These are phyloP conservation scores for Stichopus horrens DNA, from an alignment of 53 echinoderm and acorn worm genomes.

Conservation along the genomic window DNA sequence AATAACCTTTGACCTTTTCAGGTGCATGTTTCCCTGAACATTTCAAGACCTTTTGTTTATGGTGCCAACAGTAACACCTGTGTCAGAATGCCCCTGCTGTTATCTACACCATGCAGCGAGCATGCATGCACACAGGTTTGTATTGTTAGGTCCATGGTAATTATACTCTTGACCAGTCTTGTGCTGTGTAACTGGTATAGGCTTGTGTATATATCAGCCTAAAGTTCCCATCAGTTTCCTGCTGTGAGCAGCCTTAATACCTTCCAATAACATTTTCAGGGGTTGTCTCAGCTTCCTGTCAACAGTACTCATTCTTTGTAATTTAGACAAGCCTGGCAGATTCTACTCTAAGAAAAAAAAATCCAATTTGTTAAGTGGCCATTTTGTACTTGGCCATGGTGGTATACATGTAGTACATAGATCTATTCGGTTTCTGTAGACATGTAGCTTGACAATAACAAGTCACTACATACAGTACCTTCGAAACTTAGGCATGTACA, in stretches of 20 bases:
- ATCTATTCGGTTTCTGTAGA: too few relatives aligned
- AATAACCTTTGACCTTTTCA: background rate
- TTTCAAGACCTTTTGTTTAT: background rate
- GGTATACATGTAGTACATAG: background rate
- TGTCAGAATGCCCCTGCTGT: background rate
- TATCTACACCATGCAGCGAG: background rate
- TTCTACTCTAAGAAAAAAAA: background rate
- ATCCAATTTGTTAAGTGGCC: background rate
- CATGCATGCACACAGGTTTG: background rate
- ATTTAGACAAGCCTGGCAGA: background rate
- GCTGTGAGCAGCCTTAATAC: background rate
- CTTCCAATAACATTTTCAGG: background rate
- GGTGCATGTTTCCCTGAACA: background rate
- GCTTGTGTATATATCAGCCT: background rate
- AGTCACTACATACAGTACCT: too few relatives aligned
- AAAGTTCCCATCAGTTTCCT: background rate
- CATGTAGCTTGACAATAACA: too few relatives aligned
- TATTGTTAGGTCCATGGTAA: background rate
- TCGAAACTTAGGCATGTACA: too few relatives aligned
- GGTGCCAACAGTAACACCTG: background rate
- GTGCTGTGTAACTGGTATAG: background rate
- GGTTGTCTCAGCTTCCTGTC: background rate
- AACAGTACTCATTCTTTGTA: background rate
- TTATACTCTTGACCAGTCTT: background rate
- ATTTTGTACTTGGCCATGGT: background rate